Evolutionary conservation across 2,113 vertebrate genomes (phyloP).

Genomic region (Urocynchramus pylzowi): DNA sequence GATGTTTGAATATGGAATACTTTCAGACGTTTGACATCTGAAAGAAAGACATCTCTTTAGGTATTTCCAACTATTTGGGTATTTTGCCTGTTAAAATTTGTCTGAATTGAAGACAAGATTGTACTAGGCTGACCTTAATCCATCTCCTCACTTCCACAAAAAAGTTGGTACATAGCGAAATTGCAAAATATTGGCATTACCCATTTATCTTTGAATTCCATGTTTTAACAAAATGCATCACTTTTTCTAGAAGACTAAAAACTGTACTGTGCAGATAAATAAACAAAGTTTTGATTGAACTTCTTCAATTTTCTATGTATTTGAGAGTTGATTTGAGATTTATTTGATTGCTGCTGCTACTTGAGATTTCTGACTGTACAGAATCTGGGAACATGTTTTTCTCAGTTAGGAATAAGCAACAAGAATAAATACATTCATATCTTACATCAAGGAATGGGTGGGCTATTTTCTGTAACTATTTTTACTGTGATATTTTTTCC

Average conservation of each 20-base stretch:
- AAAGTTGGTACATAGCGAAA: neutral
- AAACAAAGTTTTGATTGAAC: neutral
- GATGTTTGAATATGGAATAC: no score
- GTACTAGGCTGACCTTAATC: neutral
- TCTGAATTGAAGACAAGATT: neutral
- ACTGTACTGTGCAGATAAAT: neutral
- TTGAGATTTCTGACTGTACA: neutral
- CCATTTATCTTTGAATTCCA: neutral
- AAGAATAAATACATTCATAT: neutral
- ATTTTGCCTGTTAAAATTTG: neutral
- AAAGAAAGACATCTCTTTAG: neutral
- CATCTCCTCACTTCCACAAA: neutral
- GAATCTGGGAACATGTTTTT: neutral
- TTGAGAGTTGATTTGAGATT: neutral
- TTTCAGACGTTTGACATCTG: no score
- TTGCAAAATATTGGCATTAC: neutral
- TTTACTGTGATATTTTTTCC: slow-evolving; percentile 29
- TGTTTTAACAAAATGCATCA: neutral
- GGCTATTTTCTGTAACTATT: slow-evolving; percentile 22
- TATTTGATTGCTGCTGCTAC: neutral
- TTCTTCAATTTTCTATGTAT: neutral
- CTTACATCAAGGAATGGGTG: slow-evolving; percentile 5
- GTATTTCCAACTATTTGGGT: neutral
- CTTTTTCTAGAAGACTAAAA: neutral
- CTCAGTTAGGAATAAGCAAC: neutral